Conservation (phyloP, 2,797 vertebrate genomes). For the Amblyopsis hoosieri region DNA sequence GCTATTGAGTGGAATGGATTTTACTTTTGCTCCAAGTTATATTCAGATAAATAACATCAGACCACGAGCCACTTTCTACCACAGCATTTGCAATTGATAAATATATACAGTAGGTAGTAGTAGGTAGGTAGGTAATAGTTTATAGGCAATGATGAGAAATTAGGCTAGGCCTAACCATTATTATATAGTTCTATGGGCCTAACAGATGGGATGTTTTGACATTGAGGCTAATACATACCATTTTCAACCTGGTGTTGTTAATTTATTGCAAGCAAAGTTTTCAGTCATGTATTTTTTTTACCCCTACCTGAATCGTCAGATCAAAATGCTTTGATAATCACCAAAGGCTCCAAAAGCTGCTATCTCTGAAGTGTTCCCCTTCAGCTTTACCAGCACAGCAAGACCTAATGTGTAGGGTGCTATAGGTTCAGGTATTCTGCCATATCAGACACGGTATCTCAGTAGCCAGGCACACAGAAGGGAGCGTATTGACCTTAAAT, state of each 20-base stretch:
- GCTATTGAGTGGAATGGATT: constrained; percentile 26
- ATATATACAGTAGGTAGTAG: constrained; percentile 10
- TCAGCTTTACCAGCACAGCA: too few species aligned
- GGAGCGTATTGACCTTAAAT: constrained; percentile 9
- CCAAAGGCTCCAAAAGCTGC: not conserved
- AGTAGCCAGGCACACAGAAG: constrained; percentile 25
- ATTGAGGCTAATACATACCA: too few species aligned
- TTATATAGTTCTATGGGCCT: too few species aligned
- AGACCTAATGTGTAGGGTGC: too few species aligned
- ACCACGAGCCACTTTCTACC: constrained; percentile 19
- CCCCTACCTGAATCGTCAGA: too few species aligned
- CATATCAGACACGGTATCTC: constrained; percentile 13
- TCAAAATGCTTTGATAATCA: not conserved
- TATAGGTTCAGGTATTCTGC: constrained; percentile 10
- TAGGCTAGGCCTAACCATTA: too few species aligned
- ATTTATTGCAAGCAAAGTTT: too few species aligned
- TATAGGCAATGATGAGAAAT: too few species aligned
- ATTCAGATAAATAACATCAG: constrained; percentile 28
- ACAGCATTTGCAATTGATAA: constrained; percentile 18
- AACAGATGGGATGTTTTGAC: too few species aligned
- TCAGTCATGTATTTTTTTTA: too few species aligned
- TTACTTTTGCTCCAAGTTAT: constrained; percentile 33
- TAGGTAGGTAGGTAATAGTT: too few species aligned
- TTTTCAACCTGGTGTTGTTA: too few species aligned
- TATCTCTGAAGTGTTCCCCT: not conserved